Conservation (phyloP, 2,113 vertebrate genomes). For the Isurus oxyrinchus region DNA sequence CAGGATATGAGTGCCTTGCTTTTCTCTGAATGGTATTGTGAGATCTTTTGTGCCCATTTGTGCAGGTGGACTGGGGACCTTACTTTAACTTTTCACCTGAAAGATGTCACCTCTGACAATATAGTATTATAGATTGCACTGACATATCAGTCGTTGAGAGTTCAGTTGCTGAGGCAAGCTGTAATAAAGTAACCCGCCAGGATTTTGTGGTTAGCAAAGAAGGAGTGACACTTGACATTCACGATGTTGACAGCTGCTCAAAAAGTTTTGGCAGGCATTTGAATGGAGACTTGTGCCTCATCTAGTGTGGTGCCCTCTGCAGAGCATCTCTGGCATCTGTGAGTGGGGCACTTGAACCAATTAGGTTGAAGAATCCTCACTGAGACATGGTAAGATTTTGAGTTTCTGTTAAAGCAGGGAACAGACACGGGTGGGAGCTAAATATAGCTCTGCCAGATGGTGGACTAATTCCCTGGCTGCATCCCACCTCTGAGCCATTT, state of each 20-base stretch:
- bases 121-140: not conserved
- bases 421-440: not conserved
- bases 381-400: not conserved
- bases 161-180: not conserved
- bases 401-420: not conserved
- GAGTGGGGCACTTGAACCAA: not conserved
- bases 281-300: not conserved
- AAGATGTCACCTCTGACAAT: not conserved
- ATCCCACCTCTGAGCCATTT: not conserved
- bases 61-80: not conserved
- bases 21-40: not conserved
- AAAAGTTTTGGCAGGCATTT: not conserved
- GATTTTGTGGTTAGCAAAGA: not conserved
- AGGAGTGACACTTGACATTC: not conserved
- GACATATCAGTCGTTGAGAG: not conserved
- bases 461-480: not conserved
- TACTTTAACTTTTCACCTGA: not conserved
- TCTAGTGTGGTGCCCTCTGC: not conserved
- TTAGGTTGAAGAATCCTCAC: not conserved
- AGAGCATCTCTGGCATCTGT: not conserved
- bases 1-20: not conserved
- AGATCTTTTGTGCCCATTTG: not conserved
- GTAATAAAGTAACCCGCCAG: not conserved
- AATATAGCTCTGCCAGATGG: not conserved
- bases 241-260: not conserved